Base-by-base conservation (phyloP, 2,113 vertebrate genomes). In the Gopherus flavomarginatus region DNA sequence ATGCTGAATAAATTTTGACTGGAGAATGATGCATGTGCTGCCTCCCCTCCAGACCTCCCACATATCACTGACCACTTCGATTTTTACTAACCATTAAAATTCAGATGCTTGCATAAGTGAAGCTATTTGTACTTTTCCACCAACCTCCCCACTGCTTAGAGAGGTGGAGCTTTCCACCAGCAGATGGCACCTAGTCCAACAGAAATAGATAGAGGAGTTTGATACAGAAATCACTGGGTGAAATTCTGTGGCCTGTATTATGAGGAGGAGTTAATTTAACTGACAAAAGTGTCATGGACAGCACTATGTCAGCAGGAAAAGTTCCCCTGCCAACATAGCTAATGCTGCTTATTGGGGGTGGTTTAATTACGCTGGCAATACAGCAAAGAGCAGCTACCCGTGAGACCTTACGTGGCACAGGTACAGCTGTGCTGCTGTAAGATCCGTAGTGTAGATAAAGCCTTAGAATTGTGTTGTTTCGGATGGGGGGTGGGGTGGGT, bases 31-130 rank as follows among this genome's bases (percentile, higher is more conserved):
- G 3, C 87, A 89, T n/a, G 42, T 86, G 21, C 31, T 94, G 44
- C 54, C 31, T 95, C 77, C 22, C 4, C 11, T 29, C 65, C 6
- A 53, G 50, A 31, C 42, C 78, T 89, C 57, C 14, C 27, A 81
- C 90, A 91, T 62, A 21, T 62, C 84, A 86, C 72, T 62, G 31
- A 75, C 35, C 22, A 19, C 29, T 94, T 31, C 13, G 35, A 59
- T 65, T 75, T 90, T 94, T 81, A 84, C 29, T 53, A 86, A 52
- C 38, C 82, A 95, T 83, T 84, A 89, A 81, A 95, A 90, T 47
- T 38, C 83, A 89, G 85, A 57, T 86, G 35, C 50, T 44, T 86
- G 89, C 77, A 85, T 17, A 84, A 90, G 69, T 14, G 0, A 11
- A 86, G 14, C 6, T 75, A 57, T 72, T 88, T 50, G 44, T 83